phyloP scores from a whole-genome alignment of 2,113 vertebrate species.

The Epinephelus lanceolatus region DNA sequence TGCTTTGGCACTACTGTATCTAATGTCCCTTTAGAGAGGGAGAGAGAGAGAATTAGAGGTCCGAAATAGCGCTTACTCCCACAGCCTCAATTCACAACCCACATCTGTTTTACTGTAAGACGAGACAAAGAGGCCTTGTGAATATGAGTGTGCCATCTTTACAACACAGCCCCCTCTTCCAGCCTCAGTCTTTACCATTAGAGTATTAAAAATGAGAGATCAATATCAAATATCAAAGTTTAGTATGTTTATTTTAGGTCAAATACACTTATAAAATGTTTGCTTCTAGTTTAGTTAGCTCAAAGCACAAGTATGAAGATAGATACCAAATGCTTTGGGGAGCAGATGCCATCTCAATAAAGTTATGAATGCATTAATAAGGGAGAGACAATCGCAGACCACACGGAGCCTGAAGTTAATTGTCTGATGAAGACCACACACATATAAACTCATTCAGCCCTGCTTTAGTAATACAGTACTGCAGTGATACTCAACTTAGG shows the following conservation, averaged over 20 bases:
- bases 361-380: slow-evolving; percentile 26
- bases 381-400: slow-evolving; percentile 1
- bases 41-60: slow-evolving; percentile 9
- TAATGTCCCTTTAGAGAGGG: neutral
- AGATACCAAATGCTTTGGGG: neutral
- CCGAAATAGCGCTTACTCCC: slow-evolving; percentile 51
- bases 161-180: slow-evolving; percentile 3
- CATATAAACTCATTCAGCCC: neutral
- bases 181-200: neutral
- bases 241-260: neutral
- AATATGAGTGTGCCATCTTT: slow-evolving; percentile 21
- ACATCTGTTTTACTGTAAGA: slow-evolving; percentile 59
- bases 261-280: neutral
- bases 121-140: slow-evolving; percentile 56
- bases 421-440: slow-evolving; percentile 20
- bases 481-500: too few relatives aligned
- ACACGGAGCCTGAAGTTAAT: slow-evolving; percentile 14
- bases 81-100: slow-evolving; percentile 29
- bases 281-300: too few relatives aligned
- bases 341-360: slow-evolving; percentile 36
- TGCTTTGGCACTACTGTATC: neutral
- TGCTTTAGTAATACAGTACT: neutral
- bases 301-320: neutral
- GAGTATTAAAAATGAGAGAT: neutral
- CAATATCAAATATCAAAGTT: neutral